A percentile compares a stretch with the other conserved stretches of the same genome.
Evolutionary conservation across 2,888 invertebrate species (phyloP).

Genomic region (Polydrusus pterygomalis): DNA sequence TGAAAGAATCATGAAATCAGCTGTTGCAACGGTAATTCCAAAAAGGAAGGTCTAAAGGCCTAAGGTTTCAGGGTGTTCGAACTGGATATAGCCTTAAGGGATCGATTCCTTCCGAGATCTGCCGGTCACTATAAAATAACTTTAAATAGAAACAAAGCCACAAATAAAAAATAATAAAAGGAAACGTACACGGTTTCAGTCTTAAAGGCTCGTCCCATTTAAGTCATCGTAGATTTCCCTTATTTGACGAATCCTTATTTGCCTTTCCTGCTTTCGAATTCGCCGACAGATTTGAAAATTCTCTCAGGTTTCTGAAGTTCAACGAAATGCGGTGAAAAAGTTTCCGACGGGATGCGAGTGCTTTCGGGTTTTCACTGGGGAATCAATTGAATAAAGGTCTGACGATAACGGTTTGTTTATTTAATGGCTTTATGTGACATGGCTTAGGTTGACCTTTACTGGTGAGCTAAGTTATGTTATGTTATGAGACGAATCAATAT

Average conservation of each 20-base stretch:
- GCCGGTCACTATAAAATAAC: no score
- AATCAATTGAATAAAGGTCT: conserved; percentile 29
- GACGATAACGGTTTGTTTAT: conserved; percentile 25
- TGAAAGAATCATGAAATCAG: no score
- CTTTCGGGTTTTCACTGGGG: conserved; percentile 13
- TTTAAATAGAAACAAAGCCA: no score
- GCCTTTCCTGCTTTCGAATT: conserved; percentile 13
- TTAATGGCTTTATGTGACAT: conserved; percentile 10
- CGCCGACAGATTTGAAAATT: conserved; percentile 22
- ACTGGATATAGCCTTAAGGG: no score
- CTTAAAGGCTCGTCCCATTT: not conserved
- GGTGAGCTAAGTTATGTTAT: not conserved
- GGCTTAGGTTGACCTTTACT: not conserved
- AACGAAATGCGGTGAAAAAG: conserved; percentile 16
- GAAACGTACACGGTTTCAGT: not conserved
- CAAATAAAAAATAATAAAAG: not conserved
- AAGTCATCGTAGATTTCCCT: conserved; percentile 10
- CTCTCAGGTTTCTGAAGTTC: conserved; percentile 14
- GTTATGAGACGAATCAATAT: not conserved
- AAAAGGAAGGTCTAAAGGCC: no score
- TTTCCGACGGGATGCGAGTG: conserved; percentile 1
- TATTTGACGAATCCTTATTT: conserved; percentile 26
- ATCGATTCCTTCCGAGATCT: no score
- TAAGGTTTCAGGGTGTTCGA: no score
- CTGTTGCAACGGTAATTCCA: no score